These are phyloP conservation scores for Sphenodon punctatus DNA, from an alignment of 2,797 vertebrate genomes.

Conservation along the genomic window DNA sequence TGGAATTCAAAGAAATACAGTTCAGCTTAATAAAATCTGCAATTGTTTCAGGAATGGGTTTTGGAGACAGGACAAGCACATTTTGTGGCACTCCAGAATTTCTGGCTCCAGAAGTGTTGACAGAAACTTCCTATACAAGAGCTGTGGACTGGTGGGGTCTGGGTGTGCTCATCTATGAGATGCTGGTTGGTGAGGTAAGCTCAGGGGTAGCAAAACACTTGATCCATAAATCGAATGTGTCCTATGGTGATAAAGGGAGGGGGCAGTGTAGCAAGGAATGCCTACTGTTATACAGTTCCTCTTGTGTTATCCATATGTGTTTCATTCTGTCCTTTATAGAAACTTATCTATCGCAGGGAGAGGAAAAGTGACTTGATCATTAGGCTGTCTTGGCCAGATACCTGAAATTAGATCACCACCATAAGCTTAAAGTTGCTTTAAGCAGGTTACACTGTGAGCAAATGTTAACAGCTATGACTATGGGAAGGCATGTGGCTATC, in stretches of 20 bases:
- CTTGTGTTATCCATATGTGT: too few relatives aligned
- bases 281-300: too few relatives aligned
- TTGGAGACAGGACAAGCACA: slow-evolving; percentile 95
- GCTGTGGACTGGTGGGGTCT: slow-evolving; percentile 99
- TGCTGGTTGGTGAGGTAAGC: slow-evolving; percentile 97
- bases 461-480: too few relatives aligned
- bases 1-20: background rate
- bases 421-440: too few relatives aligned
- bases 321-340: background rate
- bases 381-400: too few relatives aligned
- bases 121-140: slow-evolving; percentile 96
- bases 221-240: background rate
- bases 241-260: too few relatives aligned
- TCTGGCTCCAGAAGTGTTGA: slow-evolving; percentile 95
- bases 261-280: too few relatives aligned
- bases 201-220: background rate
- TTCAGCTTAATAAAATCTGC: slow-evolving; percentile 27
- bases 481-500: too few relatives aligned
- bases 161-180: slow-evolving; percentile 98
- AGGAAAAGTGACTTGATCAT: background rate
- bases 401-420: too few relatives aligned
- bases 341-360: background rate
- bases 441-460: background rate
- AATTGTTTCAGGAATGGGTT: slow-evolving; percentile 92
- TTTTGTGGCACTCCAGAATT: slow-evolving; percentile 99